These are phyloP conservation scores for Clistopyga incitator DNA, from an alignment of 2,888 invertebrate genomes.

Conservation along the genomic window DNA sequence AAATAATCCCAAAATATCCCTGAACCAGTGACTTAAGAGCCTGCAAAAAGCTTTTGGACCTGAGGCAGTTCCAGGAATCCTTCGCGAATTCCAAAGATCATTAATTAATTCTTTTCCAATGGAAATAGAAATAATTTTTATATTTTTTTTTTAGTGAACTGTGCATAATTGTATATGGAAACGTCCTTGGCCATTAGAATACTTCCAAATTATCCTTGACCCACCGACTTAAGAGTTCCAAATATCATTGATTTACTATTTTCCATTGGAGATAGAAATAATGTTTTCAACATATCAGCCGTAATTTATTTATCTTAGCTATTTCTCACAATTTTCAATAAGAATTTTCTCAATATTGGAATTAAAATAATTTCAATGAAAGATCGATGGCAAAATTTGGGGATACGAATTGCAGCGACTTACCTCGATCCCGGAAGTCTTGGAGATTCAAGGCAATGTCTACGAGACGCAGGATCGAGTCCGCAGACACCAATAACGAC, in stretches of 20 bases:
- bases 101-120: neutral
- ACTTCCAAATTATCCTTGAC: no score
- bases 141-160: no score
- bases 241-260: neutral
- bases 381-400: slow-evolving; percentile 29
- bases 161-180: no score
- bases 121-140: slow-evolving; percentile 29
- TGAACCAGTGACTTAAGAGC: slow-evolving; percentile 9
- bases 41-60: neutral
- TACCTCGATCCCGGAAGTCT: slow-evolving; percentile 85
- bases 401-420: slow-evolving; percentile 83
- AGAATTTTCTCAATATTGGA: neutral
- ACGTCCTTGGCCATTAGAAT: no score
- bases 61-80: neutral
- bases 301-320: neutral
- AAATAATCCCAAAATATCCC: slow-evolving; percentile 35
- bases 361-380: neutral
- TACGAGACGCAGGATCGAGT: slow-evolving; percentile 88
- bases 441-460: slow-evolving; percentile 87
- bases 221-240: no score
- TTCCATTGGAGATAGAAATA: slow-evolving; percentile 17
- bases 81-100: neutral
- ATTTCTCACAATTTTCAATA: slow-evolving; percentile 34
- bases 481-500: slow-evolving; percentile 86
- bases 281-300: slow-evolving; percentile 11